phyloP scores from a whole-genome alignment of 2,888 invertebrate species.

The Diadegma fenestrale region DNA sequence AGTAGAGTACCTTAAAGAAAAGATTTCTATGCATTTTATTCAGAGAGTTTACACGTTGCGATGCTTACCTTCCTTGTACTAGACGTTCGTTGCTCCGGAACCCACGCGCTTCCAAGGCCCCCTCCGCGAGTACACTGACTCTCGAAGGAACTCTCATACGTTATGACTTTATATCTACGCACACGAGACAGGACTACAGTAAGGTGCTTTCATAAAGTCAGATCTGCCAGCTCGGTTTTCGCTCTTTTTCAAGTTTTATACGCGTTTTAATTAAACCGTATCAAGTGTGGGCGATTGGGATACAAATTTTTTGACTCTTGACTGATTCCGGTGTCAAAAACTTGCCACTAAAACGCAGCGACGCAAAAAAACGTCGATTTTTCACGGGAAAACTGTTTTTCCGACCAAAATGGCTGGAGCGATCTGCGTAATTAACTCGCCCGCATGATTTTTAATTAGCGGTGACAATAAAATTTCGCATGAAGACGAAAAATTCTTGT shows the following conservation, averaged over 20 bases:
- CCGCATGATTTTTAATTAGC: too few relatives aligned
- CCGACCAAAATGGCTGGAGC: too few relatives aligned
- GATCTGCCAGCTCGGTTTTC: conserved; percentile 11
- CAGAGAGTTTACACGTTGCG: conserved; percentile 27
- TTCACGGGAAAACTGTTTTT: too few relatives aligned
- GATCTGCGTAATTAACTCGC: too few relatives aligned
- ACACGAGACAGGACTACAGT: conserved; percentile 1
- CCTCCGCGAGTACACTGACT: conserved; percentile 53
- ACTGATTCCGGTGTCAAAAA: not conserved
- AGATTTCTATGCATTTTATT: conserved; percentile 57
- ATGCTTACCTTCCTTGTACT: conserved; percentile 46
- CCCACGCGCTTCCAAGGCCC: conserved; percentile 63
- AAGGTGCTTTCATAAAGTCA: conserved; percentile 51
- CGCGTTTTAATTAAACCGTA: not conserved
- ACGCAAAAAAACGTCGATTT: not conserved
- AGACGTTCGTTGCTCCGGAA: conserved; percentile 68
- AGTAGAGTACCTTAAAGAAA: conserved; percentile 44
- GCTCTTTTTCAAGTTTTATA: not conserved
- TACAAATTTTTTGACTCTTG: not conserved
- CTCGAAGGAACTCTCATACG: conserved; percentile 18
- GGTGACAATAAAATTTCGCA: too few relatives aligned
- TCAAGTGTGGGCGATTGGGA: not conserved
- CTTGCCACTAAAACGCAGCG: not conserved
- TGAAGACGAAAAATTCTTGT: too few relatives aligned
- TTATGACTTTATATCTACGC: conserved; percentile 32